Conservation (phyloP, 1,140 invertebrate species). For the Euura saliciscinereae region DNA sequence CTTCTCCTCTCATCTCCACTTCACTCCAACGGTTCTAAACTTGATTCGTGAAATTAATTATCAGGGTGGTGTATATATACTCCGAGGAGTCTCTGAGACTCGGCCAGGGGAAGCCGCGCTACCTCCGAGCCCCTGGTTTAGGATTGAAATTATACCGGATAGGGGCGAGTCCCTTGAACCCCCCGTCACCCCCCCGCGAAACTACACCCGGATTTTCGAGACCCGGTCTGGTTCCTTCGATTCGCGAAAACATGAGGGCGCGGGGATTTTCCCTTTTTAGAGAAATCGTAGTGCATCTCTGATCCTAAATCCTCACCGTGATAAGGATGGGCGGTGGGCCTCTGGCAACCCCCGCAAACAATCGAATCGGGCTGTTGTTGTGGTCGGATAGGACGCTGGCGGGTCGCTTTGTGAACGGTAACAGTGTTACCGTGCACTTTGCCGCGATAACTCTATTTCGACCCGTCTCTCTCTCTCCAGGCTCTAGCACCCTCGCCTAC, state of each 20-base stretch:
- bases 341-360: not conserved
- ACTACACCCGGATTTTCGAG: not conserved
- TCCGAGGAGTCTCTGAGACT: not conserved
- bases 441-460: constrained; percentile 14
- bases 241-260: not conserved
- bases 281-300: not conserved
- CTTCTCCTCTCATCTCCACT: not conserved
- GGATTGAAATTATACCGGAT: not conserved
- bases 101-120: not conserved
- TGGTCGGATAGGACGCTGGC: constrained; percentile 9
- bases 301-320: not conserved
- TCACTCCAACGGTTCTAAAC: not conserved
- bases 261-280: not conserved
- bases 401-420: constrained; percentile 14
- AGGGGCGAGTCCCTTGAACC: not conserved
- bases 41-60: constrained; percentile 3
- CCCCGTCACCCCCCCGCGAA: not conserved
- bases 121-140: not conserved
- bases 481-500: not conserved
- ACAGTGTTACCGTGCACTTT: constrained; percentile 14
- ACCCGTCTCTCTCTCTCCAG: constrained; percentile 1
- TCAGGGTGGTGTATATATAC: not conserved
- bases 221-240: not conserved
- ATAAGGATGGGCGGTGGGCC: not conserved
- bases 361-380: constrained; percentile 13